phyloP scores from a whole-genome alignment of 2,888 invertebrate species.

The Smittia sp. region DNA sequence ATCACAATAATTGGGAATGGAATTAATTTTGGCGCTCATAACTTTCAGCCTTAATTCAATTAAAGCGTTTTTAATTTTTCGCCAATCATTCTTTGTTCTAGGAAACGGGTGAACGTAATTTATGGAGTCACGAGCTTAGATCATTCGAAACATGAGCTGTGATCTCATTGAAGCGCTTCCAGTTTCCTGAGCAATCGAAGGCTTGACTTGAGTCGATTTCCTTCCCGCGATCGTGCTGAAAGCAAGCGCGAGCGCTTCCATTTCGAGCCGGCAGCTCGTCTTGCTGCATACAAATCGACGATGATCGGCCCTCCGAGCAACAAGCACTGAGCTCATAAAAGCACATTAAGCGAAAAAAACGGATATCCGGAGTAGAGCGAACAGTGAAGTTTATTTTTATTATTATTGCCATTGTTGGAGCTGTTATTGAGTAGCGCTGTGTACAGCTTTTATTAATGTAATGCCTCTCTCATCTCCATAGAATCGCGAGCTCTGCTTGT shows the following conservation, averaged over 20 bases:
- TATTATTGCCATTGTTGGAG: conserved; percentile 17
- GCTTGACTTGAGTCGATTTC: neutral
- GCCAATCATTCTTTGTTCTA: neutral
- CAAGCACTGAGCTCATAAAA: conserved; percentile 11
- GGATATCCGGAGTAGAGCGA: conserved; percentile 37
- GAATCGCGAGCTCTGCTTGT: neutral
- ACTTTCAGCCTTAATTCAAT: neutral
- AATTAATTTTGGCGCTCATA: neutral
- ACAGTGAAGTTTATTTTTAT: conserved; percentile 35
- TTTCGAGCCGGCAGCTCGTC: neutral
- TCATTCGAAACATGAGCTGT: neutral
- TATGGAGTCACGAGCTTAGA: neutral
- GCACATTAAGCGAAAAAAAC: conserved; percentile 24
- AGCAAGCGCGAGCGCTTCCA: no score
- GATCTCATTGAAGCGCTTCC: neutral
- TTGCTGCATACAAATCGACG: neutral
- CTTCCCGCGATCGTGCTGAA: neutral
- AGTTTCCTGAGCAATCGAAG: neutral
- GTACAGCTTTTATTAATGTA: neutral
- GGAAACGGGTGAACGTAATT: neutral
- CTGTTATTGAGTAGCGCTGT: conserved; percentile 7
- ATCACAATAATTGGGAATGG: neutral
- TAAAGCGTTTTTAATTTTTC: neutral
- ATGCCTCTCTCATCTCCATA: conserved; percentile 7
- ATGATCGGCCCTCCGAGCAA: neutral